A percentile compares a stretch with the other conserved stretches of the same genome.
These are phyloP conservation scores for Discoglossus pictus DNA, from an alignment of 2,797 vertebrate species.

Conservation along the genomic window DNA sequence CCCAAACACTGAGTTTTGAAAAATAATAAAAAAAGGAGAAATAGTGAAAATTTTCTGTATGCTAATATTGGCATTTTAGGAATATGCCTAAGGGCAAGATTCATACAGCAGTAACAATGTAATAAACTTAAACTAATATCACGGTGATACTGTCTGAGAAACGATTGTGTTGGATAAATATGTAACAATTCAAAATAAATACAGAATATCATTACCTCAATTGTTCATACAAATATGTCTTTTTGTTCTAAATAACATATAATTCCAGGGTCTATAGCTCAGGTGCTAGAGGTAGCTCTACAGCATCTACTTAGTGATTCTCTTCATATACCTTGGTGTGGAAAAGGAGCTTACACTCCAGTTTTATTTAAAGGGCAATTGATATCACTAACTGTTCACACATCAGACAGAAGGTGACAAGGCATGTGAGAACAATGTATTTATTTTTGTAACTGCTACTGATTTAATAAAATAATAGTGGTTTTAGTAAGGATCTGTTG, in stretches of 20 bases:
- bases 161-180: neutral
- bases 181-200: slow-evolving; percentile 11
- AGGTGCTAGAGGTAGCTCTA: too few relatives aligned
- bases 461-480: too few relatives aligned
- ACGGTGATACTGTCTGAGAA: neutral
- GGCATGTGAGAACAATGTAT: too few relatives aligned
- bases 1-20: slow-evolving; percentile 7
- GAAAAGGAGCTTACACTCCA: too few relatives aligned
- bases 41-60: slow-evolving; percentile 31
- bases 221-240: slow-evolving; percentile 14
- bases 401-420: too few relatives aligned
- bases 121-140: slow-evolving; percentile 25
- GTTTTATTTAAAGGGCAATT: too few relatives aligned
- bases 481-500: too few relatives aligned
- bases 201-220: neutral
- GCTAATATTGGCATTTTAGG: slow-evolving; percentile 43
- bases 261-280: too few relatives aligned
- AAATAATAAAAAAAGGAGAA: slow-evolving; percentile 23
- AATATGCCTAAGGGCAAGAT: slow-evolving; percentile 21
- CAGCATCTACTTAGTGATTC: too few relatives aligned
- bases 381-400: too few relatives aligned
- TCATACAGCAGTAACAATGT: slow-evolving; percentile 26
- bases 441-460: too few relatives aligned
- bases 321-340: too few relatives aligned
- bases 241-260: neutral